A percentile compares a stretch with the other conserved stretches of the same genome.
phyloP scores from a whole-genome alignment of 2,797 vertebrate genomes.

The Falco novaeseelandiae region DNA sequence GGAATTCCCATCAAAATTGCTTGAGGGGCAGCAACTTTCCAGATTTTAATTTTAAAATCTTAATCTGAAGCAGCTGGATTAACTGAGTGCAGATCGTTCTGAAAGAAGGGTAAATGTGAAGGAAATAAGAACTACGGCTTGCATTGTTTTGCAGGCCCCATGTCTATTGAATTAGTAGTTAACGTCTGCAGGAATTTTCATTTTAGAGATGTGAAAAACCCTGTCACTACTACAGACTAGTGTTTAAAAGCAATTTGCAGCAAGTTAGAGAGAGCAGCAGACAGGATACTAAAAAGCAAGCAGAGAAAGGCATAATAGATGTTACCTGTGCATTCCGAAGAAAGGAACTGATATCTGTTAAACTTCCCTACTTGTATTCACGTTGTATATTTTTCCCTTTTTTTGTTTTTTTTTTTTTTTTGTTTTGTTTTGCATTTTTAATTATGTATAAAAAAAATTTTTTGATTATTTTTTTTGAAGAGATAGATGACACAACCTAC shows the following conservation, averaged over 20 bases:
- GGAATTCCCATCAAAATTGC: not conserved
- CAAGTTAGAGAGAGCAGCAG: not conserved
- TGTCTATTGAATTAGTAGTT: not conserved
- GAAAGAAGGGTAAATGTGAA: not conserved
- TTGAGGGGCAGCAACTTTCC: not conserved
- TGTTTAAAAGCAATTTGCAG: not conserved
- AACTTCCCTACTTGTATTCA: not conserved
- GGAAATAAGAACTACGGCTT: not conserved
- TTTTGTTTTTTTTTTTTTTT: slow-evolving; percentile 5
- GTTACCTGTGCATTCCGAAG: not conserved
- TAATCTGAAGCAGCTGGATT: not conserved
- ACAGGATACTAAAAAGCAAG: not conserved
- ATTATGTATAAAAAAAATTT: not conserved
- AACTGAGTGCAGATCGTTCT: not conserved
- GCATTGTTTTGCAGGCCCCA: not conserved
- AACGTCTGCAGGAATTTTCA: not conserved
- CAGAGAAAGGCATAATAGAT: not conserved
- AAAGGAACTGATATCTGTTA: not conserved
- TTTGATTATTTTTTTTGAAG: not conserved
- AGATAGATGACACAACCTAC: not conserved
- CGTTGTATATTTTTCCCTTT: not conserved
- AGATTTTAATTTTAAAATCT: not conserved
- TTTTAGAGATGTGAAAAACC: not conserved
- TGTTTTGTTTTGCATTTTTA: not conserved
- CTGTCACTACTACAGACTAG: not conserved